Base-by-base conservation (phyloP, 1,140 invertebrate species). In the Eumaeus atala region DNA sequence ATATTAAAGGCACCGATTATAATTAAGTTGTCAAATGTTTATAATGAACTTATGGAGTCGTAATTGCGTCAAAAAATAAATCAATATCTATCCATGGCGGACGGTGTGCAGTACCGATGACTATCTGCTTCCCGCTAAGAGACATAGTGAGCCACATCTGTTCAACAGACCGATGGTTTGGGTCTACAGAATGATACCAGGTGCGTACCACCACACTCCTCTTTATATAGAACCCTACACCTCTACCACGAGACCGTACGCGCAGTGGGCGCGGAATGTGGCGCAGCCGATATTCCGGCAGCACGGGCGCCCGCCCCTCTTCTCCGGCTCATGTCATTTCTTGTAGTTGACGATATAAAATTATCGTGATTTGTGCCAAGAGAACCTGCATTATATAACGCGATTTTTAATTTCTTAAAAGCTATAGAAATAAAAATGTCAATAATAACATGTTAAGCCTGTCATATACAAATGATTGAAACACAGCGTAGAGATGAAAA, bases 201-300 rank as follows among this genome's bases (percentile, higher is more conserved):
- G 48, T 58, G n/a, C 37, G 35, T 11, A 38, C 37, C 11, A 21
- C 11, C 3, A 58, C 28, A n/a, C 54, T 55, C 2, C 35, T 37
- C 1, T 49, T 40, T 10, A 61, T 33, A 11, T 61, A 64, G 21
- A 64, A 64, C 1, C 58, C 62, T 5, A 65, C 63, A 1, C 59
- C 59, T 2, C 59, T 59, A 3, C 59, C 59, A 0, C 63, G 59
- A 8, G 48, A 40, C 3, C 51, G 50, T 1, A 58, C 17, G 1
- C 12, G 10, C 7, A 9, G 8, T 5, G 51, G 14, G 1, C 58
- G 48, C 11, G 58, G 58, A 11, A 37, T 48, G 16, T 63, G 61
- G 5, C 54, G 44, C 9, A 63, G 18, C 11, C 54, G 50, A 36
- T 65, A 65, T 8, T 44, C 56, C 11, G 53, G 56, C 10, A 65